Evolutionary conservation across 2,888 invertebrate species (phyloP), one percentile per base, ranked within the genome.

Genomic region (Acanthosepion pharaonis): DNA sequence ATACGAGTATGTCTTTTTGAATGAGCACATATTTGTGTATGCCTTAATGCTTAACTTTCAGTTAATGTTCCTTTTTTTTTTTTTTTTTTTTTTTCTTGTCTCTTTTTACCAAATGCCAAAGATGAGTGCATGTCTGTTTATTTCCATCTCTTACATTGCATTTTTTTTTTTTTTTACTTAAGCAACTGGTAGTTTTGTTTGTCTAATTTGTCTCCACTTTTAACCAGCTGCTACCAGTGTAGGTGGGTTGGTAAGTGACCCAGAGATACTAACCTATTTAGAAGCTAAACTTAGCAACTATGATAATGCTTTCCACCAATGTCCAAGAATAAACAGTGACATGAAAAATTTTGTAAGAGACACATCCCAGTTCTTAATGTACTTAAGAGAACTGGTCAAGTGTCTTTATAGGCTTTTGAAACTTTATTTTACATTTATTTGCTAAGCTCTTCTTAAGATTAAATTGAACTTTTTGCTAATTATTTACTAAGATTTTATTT

Each of bases 161-260:
- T n/a, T 1, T n/a, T 11, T 33, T n/a, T 78, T 5, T 78, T 28
- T 64, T 28, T 64, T 59, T 15, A 9, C 78, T 78, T 78, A n/a
- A 33, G n/a, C n/a, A 78, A n/a, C n/a, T 18, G 33, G n/a, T 78
- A 11, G 78, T 11, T 78, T 78, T 11, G 15, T 78, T 78, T 78
- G 78, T 33, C n/a, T 78, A 78, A 33, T 78, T 15, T n/a, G n/a
- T 11, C n/a, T 11, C n/a, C 15, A 15, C n/a, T 78, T 78, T 5
- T 78, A 78, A n/a, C 78, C 78, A 78, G 78, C 78, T 78, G 78
- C 78, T 78, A n/a, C 78, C 78, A 78, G 78, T 78, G 78, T n/a
- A 11, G 78, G 78, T 78, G 59, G 59, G 59, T 59, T 59, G 59
- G 23, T 59, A 23, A 59, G 3, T 59, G 78, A 78, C 78, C 78